phyloP scores from a whole-genome alignment of 2,113 vertebrate genomes.

The Ranitomeya variabilis region DNA sequence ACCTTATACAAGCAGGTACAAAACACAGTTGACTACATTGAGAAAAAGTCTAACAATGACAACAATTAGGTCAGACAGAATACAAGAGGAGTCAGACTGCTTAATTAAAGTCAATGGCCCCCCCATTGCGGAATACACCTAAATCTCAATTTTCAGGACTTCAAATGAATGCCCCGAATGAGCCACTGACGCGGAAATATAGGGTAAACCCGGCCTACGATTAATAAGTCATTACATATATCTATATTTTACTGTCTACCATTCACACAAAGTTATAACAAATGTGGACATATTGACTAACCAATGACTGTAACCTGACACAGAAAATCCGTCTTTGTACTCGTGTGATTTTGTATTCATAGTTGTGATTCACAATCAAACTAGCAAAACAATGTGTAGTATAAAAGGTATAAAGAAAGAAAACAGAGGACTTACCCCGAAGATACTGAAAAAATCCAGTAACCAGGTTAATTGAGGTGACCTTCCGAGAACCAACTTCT shows the following conservation, averaged over 20 bases:
- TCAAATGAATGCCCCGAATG: too few relatives aligned
- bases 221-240: background rate
- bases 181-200: too few relatives aligned
- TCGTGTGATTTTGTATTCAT: background rate
- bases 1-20: too few relatives aligned
- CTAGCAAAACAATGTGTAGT: background rate
- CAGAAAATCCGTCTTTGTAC: background rate
- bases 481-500: conserved; percentile 71
- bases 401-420: background rate
- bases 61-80: too few relatives aligned
- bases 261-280: background rate
- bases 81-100: too few relatives aligned
- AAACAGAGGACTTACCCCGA: conserved; percentile 75
- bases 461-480: conserved; percentile 73
- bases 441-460: conserved; percentile 74
- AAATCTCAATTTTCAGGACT: too few relatives aligned
- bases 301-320: background rate
- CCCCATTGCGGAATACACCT: too few relatives aligned
- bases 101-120: too few relatives aligned
- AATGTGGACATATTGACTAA: background rate
- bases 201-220: too few relatives aligned
- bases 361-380: background rate
- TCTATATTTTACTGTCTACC: background rate
- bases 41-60: too few relatives aligned
- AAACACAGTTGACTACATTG: too few relatives aligned